Evolutionary conservation across 2,888 invertebrate genomes (phyloP).

Genomic region (Gandaritis pyraliata): DNA sequence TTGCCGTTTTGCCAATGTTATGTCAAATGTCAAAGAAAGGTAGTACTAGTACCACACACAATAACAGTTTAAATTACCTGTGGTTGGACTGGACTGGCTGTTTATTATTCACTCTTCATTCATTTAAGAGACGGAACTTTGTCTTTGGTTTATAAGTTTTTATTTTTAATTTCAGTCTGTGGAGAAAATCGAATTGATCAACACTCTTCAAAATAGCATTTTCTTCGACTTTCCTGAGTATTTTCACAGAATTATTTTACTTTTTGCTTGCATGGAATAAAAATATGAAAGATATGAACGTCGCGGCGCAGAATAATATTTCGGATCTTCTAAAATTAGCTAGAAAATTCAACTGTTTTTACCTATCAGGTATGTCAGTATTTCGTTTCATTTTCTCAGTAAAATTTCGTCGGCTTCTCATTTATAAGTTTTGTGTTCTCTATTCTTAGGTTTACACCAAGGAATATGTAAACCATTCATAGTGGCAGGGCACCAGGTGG

Average conservation of each 20-base stretch:
- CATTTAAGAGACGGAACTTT: too few species aligned
- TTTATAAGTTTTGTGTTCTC: conserved; percentile 22
- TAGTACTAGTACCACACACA: too few species aligned
- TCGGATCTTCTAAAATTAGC: conserved; percentile 90
- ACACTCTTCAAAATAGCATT: conserved; percentile 35
- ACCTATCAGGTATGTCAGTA: conserved; percentile 88
- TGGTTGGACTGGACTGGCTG: too few species aligned
- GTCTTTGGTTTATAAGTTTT: too few species aligned
- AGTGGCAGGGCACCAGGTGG: conserved; percentile 95
- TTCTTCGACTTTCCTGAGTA: conserved; percentile 30
- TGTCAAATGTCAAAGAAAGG: too few species aligned
- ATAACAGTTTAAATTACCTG: too few species aligned
- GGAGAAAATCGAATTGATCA: conserved; percentile 28
- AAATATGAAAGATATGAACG: conserved; percentile 81
- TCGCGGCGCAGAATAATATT: conserved; percentile 71
- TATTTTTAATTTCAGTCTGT: conserved; percentile 14
- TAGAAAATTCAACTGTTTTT: conserved; percentile 95
- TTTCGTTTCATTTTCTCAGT: conserved; percentile 20
- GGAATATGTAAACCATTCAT: conserved; percentile 94
- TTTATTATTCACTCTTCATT: too few species aligned
- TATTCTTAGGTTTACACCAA: conserved; percentile 87
- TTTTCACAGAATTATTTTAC: conserved; percentile 19
- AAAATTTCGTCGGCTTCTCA: conserved; percentile 24
- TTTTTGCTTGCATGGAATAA: conserved; percentile 58
- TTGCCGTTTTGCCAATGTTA: too few species aligned